phyloP scores from a whole-genome alignment of 2,888 invertebrate genomes.

The Lepeophtheirus nordmannii region DNA sequence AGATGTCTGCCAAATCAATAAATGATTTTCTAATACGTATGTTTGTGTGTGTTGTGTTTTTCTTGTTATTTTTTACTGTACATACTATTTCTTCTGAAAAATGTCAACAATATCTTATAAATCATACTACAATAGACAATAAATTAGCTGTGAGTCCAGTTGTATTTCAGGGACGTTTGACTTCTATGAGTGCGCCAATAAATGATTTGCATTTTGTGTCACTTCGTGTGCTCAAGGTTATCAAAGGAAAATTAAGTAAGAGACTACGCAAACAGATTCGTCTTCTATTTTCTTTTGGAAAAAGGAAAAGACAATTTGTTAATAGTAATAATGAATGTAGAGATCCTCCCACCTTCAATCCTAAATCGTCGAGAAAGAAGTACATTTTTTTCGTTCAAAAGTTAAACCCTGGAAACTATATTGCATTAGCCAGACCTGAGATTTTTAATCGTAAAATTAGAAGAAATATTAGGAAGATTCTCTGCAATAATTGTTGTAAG shows the following conservation, averaged over 20 bases:
- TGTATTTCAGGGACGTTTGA: no score
- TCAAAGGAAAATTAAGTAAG: conserved; percentile 4
- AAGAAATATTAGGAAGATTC: neutral
- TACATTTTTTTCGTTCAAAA: conserved; percentile 8
- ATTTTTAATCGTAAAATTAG: neutral
- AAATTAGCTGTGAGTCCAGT: no score
- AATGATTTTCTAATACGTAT: no score
- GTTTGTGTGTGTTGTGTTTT: no score
- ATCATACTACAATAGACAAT: no score
- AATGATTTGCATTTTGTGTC: neutral
- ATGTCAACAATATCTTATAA: no score
- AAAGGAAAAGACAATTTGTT: neutral
- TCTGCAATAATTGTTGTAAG: conserved; percentile 19
- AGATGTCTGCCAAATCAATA: no score
- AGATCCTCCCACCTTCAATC: neutral
- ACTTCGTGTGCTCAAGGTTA: neutral
- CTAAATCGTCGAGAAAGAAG: neutral
- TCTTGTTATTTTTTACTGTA: no score
- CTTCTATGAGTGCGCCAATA: no score
- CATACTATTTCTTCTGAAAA: no score
- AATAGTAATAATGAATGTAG: neutral
- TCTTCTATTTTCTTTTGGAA: neutral
- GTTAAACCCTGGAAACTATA: neutral
- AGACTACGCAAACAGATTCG: conserved; percentile 5
- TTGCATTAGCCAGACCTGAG: conserved; percentile 12